Conservation (phyloP, 2,888 invertebrate species). For the Gonocerus acuteangulatus region DNA sequence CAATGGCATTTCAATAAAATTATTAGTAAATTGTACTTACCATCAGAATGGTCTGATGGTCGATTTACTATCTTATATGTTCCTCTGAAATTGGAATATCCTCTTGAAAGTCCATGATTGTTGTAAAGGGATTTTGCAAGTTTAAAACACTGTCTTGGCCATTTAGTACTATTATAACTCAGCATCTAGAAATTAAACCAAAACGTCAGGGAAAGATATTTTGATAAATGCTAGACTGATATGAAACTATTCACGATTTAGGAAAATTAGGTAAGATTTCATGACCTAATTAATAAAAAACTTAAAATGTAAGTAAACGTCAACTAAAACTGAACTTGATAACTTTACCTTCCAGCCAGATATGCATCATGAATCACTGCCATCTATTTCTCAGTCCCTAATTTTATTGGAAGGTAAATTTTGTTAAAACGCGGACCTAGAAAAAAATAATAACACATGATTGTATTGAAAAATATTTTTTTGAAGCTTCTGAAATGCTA, state of each 20-base stretch:
- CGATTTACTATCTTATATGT: constrained; percentile 36
- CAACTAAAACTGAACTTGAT: not conserved
- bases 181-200: constrained; percentile 16
- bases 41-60: constrained; percentile 31
- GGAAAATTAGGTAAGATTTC: not conserved
- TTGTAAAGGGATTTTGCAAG: not conserved
- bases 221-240: not conserved
- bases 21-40: constrained; percentile 20
- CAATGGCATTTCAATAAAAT: too few species aligned
- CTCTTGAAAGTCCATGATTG: constrained; percentile 27
- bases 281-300: too few species aligned
- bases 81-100: constrained; percentile 36
- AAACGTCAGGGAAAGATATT: not conserved
- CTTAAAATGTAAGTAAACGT: too few species aligned
- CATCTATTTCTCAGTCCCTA: not conserved
- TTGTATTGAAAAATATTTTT: not conserved
- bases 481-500: too few species aligned
- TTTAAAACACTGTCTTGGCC: not conserved
- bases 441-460: constrained; percentile 12
- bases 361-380: constrained; percentile 15
- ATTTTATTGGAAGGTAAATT: constrained; percentile 8
- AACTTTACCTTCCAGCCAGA: constrained; percentile 20
- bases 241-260: not conserved
- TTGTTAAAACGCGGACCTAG: not conserved
- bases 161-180: constrained; percentile 11